Evolutionary conservation across 2,797 vertebrate genomes (phyloP), one percentile per base, ranked within the genome.

Genomic region (Peromyscus aztecus): DNA sequence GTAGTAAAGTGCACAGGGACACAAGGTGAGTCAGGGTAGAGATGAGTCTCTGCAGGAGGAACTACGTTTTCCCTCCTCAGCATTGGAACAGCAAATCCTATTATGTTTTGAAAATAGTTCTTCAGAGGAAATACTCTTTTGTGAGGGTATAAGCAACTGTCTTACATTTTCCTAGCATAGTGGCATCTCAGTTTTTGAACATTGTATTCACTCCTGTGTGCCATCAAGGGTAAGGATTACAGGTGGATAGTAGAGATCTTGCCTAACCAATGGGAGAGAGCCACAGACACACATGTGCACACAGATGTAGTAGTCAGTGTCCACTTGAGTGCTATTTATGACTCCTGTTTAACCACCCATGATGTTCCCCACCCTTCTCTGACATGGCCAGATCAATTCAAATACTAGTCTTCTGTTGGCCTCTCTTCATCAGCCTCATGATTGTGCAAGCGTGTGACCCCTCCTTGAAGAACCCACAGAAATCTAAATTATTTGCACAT

Each of bases 81-180:
- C 10, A 67, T 82, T 55, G n/a, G 14, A 49, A 13, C 1, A 83
- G 37, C 16, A 89, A 91, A 90, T 37, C 0, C 6, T 37, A 37
- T 23, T 65, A 82, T 75, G 6, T 86, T 85, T 87, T 19, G n/a
- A 96, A n/a, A 91, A 63, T 65, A 95, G 4, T n/a, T 82, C 46
- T 92, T 95, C 78, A 40, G 49, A 37, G 40, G 46, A 88, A 97
- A 71, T 80, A 16, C 14, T 65, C n/a, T 61, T 89, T 40, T 78
- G 37, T 23, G n/a, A 8, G 37, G 34, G 12, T 84, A 55, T 63
- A 34, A 91, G 10, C 46, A 37, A 0, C 82, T 67, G 10, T 77
- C 16, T 57, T 29, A n/a, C 11, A 19, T 86, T 89, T 92, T 94
- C 61, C 34, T 91, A 43, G 63, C 75, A 63, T 24, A 34, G 6